A percentile compares a stretch with the other conserved stretches of the same genome.
Evolutionary conservation across 2,888 invertebrate species (phyloP).

Genomic region (Ditylenchus weischeri): DNA sequence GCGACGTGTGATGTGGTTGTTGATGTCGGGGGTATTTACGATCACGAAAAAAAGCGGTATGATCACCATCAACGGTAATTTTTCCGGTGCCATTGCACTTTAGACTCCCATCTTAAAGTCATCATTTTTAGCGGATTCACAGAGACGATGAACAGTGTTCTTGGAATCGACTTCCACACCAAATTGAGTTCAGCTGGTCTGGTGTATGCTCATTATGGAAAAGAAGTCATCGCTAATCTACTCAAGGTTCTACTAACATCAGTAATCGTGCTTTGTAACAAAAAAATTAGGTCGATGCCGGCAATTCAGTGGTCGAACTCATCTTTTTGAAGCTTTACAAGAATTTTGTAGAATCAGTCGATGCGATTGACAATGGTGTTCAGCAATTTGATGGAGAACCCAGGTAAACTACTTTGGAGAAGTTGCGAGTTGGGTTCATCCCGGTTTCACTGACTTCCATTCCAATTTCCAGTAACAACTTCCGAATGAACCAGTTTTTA

Average conservation of each 20-base stretch:
- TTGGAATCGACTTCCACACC: conserved; percentile 52
- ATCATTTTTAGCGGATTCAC: conserved; percentile 59
- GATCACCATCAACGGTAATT: conserved; percentile 85
- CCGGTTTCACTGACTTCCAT: too few species aligned
- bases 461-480: too few species aligned
- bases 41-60: conserved; percentile 73
- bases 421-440: too few species aligned
- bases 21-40: conserved; percentile 85
- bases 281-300: conserved; percentile 11
- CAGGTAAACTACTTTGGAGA: conserved; percentile 23
- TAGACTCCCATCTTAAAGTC: too few species aligned
- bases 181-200: conserved; percentile 92
- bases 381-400: conserved; percentile 61
- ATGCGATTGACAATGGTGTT: conserved; percentile 95
- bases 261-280: too few species aligned
- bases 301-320: conserved; percentile 42
- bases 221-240: conserved; percentile 67
- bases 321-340: conserved; percentile 72
- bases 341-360: conserved; percentile 83
- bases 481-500: too few species aligned
- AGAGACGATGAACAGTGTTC: conserved; percentile 59
- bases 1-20: conserved; percentile 85
- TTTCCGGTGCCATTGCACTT: too few species aligned
- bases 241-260: neutral
- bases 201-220: conserved; percentile 83